Evolutionary conservation across 2,797 vertebrate genomes (phyloP).

Genomic region (Orientallactaga sibirica): DNA sequence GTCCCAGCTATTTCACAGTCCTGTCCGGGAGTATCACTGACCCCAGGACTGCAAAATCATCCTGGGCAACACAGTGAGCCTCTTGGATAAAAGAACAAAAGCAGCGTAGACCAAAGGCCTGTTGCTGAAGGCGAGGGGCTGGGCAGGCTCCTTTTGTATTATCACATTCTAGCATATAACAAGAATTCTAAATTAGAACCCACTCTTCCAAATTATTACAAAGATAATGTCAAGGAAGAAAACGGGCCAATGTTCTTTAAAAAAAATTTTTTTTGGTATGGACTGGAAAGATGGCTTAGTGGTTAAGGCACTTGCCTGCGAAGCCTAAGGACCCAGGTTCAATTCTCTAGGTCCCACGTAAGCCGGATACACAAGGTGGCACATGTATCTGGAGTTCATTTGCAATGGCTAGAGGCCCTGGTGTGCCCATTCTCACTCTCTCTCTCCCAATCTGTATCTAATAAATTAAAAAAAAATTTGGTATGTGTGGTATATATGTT

Average conservation of each 20-base stretch:
- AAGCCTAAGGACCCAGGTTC: too few relatives aligned
- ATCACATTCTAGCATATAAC: background rate
- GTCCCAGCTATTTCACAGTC: background rate
- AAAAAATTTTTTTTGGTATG: background rate
- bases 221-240: background rate
- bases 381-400: too few relatives aligned
- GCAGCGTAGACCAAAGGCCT: background rate
- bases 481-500: too few relatives aligned
- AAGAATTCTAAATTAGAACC: background rate
- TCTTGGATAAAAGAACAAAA: background rate
- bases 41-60: background rate
- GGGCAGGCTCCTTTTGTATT: background rate
- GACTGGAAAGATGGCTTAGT: too few relatives aligned
- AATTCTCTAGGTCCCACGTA: too few relatives aligned
- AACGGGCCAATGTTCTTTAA: background rate
- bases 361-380: too few relatives aligned
- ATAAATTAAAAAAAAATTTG: background rate
- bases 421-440: too few relatives aligned
- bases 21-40: background rate
- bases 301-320: too few relatives aligned
- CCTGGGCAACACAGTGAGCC: background rate
- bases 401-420: too few relatives aligned
- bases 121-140: background rate
- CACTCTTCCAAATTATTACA: background rate
- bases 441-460: too few relatives aligned